A percentile compares a stretch with the other conserved stretches of the same genome.
Evolutionary conservation across 1,140 invertebrate species (phyloP).

Genomic region (Drosophila orena): DNA sequence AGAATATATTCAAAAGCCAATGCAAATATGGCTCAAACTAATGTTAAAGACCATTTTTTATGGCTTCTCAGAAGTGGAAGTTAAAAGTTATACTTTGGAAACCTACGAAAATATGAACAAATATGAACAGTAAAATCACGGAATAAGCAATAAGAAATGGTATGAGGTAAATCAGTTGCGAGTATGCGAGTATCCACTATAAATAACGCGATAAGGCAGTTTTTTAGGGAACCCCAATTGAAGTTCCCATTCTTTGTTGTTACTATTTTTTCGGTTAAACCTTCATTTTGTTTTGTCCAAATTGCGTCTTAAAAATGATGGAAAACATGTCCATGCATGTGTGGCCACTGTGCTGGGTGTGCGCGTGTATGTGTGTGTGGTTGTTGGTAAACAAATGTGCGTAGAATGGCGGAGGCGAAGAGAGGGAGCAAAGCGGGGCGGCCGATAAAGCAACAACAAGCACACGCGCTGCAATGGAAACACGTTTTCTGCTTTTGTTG

Average conservation of each 20-base stretch:
- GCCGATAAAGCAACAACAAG: constrained; percentile 54
- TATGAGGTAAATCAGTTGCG: too few species aligned
- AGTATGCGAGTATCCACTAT: constrained; percentile 1
- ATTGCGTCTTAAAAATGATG: constrained; percentile 58
- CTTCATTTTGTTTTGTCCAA: constrained; percentile 23
- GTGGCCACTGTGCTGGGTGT: constrained; percentile 5
- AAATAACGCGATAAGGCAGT: neutral
- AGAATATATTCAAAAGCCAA: neutral
- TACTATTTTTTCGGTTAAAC: constrained; percentile 7
- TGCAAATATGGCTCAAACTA: neutral
- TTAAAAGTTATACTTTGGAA: too few species aligned
- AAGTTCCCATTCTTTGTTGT: constrained; percentile 19
- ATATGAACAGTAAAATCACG: neutral
- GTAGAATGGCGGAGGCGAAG: constrained; percentile 55
- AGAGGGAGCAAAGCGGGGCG: constrained; percentile 40
- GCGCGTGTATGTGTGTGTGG: constrained; percentile 30
- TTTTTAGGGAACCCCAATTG: neutral
- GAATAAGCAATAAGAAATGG: neutral
- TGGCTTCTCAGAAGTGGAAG: neutral
- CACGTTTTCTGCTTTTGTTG: constrained; percentile 51
- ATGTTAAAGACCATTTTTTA: neutral
- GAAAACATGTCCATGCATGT: constrained; percentile 29
- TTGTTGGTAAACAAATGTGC: constrained; percentile 78
- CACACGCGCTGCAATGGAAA: constrained; percentile 34
- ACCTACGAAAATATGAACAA: neutral